Evolutionary conservation across 2,888 invertebrate genomes (phyloP), one percentile per base, ranked within the genome.

Genomic region (Dynastes grantii): DNA sequence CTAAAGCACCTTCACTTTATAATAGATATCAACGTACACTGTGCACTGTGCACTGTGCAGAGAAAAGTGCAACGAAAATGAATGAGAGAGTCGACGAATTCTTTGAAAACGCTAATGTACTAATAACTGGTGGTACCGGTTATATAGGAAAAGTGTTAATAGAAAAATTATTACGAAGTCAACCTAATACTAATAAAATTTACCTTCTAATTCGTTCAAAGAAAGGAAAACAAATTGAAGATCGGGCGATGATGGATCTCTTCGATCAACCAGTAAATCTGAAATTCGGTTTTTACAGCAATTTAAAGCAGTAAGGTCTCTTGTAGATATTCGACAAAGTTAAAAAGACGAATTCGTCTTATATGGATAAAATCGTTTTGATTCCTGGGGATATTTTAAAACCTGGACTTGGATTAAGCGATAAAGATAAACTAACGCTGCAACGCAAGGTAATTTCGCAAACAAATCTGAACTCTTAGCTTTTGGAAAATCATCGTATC

Each of bases 321-420:
- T 76, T 75, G 11, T 53, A 81, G 81, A 53, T 80, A 55, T 81
- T 81, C 40, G 63, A 77, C 2, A 63, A 45, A 29, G 49, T 82
- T 16, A 75, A 64, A 45, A n/a, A 68, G 51, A 29, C 63, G 22
- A 6, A 40, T 9, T 80, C 81, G 1, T 32, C 77, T 53, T 81
- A 75, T 51, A 58, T 63, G 11, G 75, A 82, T 16, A 86, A 85
- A 82, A 70, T 85, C 8, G 80, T 81, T 22, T 79, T 84, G 11
- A 76, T 86, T 6, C 82, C 85, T 80, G 86, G 86, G 5, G 85
- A 86, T 77, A 81, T 84, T 37, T 79, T 81, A 2, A 11, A 61
- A 71, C 49, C 32, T 4, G 27, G 55, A 53, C 55, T 81, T 9
- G 81, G 80, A 40, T 53, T 82, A 29, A 77, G 70, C 16, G 64